Base-by-base conservation (phyloP, 1,140 invertebrate species). In the Drosophila pallidifrons region DNA sequence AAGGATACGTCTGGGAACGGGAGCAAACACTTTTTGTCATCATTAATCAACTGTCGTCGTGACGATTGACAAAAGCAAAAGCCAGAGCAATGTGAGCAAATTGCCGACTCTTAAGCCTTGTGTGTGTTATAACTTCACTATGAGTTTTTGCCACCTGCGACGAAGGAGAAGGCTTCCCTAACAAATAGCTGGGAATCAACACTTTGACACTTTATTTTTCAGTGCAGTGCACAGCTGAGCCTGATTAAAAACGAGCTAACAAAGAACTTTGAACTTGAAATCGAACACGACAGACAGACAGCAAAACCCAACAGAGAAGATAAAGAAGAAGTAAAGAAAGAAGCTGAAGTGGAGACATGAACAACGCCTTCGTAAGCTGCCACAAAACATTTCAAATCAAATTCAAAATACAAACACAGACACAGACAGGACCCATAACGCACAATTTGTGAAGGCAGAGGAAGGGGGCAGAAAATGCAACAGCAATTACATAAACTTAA, bases 401-500 rank as follows among this genome's bases (percentile, higher is more conserved):
- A 79, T 72, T 71, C 74, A 64, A 86, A 79, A 81, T 71, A 75
- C 69, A 65, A 65, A 52, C 41, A 54, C 60, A 58, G 41, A 66
- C 15, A 30, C 20, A 38, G 35, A 46, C 54, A 35, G 20, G 20
- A 25, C 20, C 20, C 8, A 63, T 47, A 60, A 60, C 47, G 64
- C 72, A 57, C 72, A 68, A 68, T 57, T 69, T 72, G 59, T 7
- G 16, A 11, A 57, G 4, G 6, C 32, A 5, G 10, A 59, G 61
- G 28, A 5, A 7, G 52, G 61, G 28, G 65, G 49, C 11, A 13
- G 35, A 45, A 43, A 79, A 67, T 77, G 83, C 70, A 87, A 66
- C 73, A 82, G 82, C 79, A 87, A 87, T 87, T 87, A 88, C 83
- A 87, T 87, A 88, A 88, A 87, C 80, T 80, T 88, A 87, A 87